Conservation (phyloP, 2,113 vertebrate genomes). For the Scalopus aquaticus region DNA sequence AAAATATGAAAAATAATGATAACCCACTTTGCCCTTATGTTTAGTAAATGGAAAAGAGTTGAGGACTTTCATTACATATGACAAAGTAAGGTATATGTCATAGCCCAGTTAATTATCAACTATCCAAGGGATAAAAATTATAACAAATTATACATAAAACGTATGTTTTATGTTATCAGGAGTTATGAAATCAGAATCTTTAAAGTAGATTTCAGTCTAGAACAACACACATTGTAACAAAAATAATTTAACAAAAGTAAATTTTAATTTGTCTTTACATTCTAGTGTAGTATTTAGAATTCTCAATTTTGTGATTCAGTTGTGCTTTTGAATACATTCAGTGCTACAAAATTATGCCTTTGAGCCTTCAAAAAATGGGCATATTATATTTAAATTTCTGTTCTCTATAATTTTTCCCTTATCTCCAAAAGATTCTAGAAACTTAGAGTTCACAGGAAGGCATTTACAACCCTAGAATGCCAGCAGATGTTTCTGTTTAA, state of each 20-base stretch:
- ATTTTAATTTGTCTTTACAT: background rate
- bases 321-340: background rate
- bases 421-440: background rate
- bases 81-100: background rate
- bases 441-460: background rate
- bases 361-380: conserved; percentile 9
- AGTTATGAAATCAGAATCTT: background rate
- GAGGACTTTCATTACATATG: background rate
- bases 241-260: background rate
- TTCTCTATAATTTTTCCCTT: background rate
- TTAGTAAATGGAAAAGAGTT: background rate
- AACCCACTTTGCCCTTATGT: background rate
- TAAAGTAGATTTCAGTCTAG: background rate
- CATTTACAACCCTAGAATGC: background rate
- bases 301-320: background rate
- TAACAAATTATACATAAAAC: background rate
- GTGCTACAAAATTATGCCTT: conserved; percentile 16
- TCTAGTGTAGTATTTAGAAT: background rate
- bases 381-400: background rate
- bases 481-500: conserved; percentile 19
- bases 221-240: background rate
- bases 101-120: background rate
- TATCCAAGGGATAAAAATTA: background rate
- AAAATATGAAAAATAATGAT: background rate
- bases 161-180: background rate